Evolutionary conservation across 2,113 vertebrate species (phyloP), one percentile per base, ranked within the genome.

Genomic region (Vicugna pacos): DNA sequence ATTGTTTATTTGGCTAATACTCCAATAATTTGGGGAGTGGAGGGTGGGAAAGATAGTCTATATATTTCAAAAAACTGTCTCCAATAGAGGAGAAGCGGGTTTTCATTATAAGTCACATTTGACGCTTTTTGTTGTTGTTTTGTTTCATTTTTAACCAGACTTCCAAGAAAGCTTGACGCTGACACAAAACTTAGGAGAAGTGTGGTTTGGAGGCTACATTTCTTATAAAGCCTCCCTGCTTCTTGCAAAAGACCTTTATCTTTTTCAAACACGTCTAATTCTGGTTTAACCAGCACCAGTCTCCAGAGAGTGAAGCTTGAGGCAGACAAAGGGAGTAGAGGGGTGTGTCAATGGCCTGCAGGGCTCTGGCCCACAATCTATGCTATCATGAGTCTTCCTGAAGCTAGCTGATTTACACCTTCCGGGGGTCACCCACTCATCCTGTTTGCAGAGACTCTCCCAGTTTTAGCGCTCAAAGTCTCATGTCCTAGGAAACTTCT

Each of bases 111-210:
- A 94, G 50, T 84, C 28, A 75, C 9, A 46, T 52, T 26, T 52
- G 14, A 72, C 1, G 22, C 2, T 17, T 77, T 77, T 35, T 48
- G 48, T 17, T 58, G 62, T 48, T 65, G 17, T 82, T 93, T 42
- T 70, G 13, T 54, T 82, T 70, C 30, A 10, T 82, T 82, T 87
- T 50, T 30, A 72, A 60, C 72, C 54, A 54, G 58, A 32, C 42
- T 65, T 89, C 28, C 64, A 50, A 15, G 62, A 58, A 88, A 67
- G 13, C 22, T 28, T 48, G 24, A 94, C 26, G 48, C 56, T 46
- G 70, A 77, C 70, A 20, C 22, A 79, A 79, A 42, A 91, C 38
- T 85, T 67, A 89, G 73, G 73, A 38, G 79, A 79, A 69, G 67
- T 35, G 24, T 4, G 3, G 12, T 46, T 77, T 60, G n/a, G 32